These are phyloP conservation scores for Stenotaenia linearis DNA, from an alignment of 2,888 invertebrate species.

Conservation along the genomic window DNA sequence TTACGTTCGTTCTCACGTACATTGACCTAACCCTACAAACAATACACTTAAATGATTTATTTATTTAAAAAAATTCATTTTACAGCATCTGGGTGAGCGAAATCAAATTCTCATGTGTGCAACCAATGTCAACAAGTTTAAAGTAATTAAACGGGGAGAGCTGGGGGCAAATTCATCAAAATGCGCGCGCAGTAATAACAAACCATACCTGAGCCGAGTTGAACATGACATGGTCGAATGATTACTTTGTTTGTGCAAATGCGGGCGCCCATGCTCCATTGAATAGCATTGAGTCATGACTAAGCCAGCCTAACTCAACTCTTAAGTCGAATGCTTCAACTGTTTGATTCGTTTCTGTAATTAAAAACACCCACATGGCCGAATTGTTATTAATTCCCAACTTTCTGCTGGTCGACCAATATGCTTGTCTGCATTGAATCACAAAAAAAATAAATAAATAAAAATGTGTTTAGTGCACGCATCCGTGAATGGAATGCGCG, in stretches of 20 bases:
- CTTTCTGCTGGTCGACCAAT: not conserved
- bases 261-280: not conserved
- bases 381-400: not conserved
- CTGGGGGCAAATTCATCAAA: not conserved
- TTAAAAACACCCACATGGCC: not conserved
- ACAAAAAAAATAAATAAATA: too few relatives aligned
- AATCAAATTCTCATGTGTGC: not conserved
- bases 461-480: too few relatives aligned
- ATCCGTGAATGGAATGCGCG: too few relatives aligned
- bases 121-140: not conserved
- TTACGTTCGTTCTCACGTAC: not conserved
- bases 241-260: conserved; percentile 3
- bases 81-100: not conserved
- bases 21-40: not conserved
- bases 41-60: not conserved
- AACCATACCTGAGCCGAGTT: not conserved
- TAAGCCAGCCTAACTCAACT: not conserved
- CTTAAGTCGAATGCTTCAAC: not conserved
- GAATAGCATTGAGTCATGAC: not conserved
- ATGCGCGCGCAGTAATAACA: not conserved
- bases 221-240: conserved; percentile 1
- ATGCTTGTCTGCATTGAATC: not conserved
- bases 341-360: conserved; percentile 1
- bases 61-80: not conserved
- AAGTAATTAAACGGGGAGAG: not conserved